Evolutionary conservation across 2,797 vertebrate species (phyloP).

Genomic region (Cossypha caffra): DNA sequence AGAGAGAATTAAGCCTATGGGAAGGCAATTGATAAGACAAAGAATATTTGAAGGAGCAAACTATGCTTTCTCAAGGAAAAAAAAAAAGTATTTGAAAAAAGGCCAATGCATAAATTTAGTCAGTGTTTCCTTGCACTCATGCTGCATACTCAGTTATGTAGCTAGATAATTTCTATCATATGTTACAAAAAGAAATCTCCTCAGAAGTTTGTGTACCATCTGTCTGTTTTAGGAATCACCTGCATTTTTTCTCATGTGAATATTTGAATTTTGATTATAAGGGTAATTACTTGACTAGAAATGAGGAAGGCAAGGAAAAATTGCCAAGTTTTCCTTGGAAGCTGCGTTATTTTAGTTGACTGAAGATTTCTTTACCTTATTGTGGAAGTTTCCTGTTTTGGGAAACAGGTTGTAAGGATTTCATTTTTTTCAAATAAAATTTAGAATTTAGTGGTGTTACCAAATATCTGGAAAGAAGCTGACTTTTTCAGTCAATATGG

Average conservation of each 20-base stretch:
- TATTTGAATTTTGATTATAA: neutral
- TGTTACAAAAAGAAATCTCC: neutral
- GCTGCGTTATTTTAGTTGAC: neutral
- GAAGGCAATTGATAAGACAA: slow-evolving; percentile 4
- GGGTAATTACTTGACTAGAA: neutral
- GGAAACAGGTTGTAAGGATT: neutral
- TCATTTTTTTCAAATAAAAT: neutral
- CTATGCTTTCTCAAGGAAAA: neutral
- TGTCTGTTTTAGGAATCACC: neutral
- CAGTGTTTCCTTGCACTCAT: neutral
- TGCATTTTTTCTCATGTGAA: neutral
- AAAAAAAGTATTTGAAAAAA: neutral
- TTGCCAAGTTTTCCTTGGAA: neutral
- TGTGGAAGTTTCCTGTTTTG: neutral
- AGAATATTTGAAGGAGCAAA: slow-evolving; percentile 31
- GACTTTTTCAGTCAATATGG: neutral
- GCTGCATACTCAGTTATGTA: neutral
- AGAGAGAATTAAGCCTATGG: neutral
- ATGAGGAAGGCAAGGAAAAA: neutral
- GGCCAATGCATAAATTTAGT: neutral
- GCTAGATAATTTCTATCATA: neutral
- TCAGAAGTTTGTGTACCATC: neutral
- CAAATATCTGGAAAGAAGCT: neutral
- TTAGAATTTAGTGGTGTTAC: neutral
- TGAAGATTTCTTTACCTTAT: neutral